phyloP scores from a whole-genome alignment of 1,140 invertebrate species.

The Aphelinus certus region DNA sequence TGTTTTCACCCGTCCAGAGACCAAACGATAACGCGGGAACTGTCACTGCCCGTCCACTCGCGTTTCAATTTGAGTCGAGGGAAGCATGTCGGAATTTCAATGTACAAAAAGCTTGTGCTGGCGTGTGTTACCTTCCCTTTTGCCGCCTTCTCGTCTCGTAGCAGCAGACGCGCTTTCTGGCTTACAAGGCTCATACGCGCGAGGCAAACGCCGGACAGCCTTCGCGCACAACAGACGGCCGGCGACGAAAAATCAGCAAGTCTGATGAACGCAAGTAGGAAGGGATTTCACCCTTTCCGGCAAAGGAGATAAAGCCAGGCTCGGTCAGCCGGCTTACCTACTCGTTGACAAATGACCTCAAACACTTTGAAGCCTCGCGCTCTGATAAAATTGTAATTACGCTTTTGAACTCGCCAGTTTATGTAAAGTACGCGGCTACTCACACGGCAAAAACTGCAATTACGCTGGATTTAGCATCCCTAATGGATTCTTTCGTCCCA shows the following conservation, averaged over 20 bases:
- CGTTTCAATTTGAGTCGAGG: constrained; percentile 61
- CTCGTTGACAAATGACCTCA: constrained; percentile 20
- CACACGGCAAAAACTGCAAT: no score
- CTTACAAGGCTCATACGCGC: constrained; percentile 15
- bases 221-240: constrained; percentile 40
- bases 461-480: no score
- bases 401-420: no score
- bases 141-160: constrained; percentile 37
- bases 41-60: constrained; percentile 9
- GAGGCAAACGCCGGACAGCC: constrained; percentile 48
- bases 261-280: constrained; percentile 58
- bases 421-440: no score
- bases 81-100: constrained; percentile 59
- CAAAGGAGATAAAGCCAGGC: constrained; percentile 17
- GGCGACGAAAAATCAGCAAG: constrained; percentile 62
- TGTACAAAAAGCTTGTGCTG: constrained; percentile 63
- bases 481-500: no score
- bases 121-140: constrained; percentile 45
- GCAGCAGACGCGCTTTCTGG: neutral
- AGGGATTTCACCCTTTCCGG: constrained; percentile 33
- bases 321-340: neutral
- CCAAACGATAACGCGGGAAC: no score
- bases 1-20: no score
- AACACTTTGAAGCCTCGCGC: constrained; percentile 50
- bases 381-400: constrained; percentile 44